These are phyloP conservation scores for Nowickia ferox DNA, from an alignment of 2,888 invertebrate species.

Conservation along the genomic window DNA sequence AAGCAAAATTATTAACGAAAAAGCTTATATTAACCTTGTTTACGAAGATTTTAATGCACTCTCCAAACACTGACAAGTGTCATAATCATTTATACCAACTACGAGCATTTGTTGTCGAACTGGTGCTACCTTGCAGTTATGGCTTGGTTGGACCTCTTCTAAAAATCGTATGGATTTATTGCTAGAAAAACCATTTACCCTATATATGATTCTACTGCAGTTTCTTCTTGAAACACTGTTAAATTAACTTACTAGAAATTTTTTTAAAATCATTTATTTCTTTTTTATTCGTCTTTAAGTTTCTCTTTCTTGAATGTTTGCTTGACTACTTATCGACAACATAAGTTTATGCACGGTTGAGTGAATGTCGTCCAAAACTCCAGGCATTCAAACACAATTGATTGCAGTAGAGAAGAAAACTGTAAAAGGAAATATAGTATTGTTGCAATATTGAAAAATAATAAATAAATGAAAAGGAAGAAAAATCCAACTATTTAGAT, in stretches of 20 bases:
- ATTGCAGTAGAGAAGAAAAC: conserved; percentile 38
- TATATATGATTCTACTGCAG: no score
- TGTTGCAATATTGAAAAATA: conserved; percentile 30
- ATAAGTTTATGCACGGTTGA: conserved; percentile 70
- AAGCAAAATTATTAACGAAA: no score
- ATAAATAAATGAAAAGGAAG: conserved; percentile 31
- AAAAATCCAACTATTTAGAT: conserved; percentile 37
- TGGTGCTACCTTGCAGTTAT: no score
- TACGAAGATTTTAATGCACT: no score
- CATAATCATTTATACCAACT: no score
- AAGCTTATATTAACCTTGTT: no score
- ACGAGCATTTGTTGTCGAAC: no score
- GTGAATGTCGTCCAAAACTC: conserved; percentile 64
- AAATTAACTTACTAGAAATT: conserved; percentile 20
- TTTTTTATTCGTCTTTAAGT: not conserved
- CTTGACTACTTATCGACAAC: conserved; percentile 69
- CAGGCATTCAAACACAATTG: conserved; percentile 51
- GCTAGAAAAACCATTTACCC: no score
- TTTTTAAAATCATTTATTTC: conserved; percentile 7
- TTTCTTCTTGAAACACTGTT: not conserved
- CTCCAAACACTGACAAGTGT: no score
- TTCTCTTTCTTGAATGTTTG: conserved; percentile 41
- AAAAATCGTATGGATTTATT: no score
- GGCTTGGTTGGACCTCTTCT: no score
- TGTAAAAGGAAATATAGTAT: conserved; percentile 44